A percentile compares a stretch with the other conserved stretches of the same genome.
phyloP scores from a whole-genome alignment of 1,140 invertebrate genomes.

The Hesperophylax magnus region DNA sequence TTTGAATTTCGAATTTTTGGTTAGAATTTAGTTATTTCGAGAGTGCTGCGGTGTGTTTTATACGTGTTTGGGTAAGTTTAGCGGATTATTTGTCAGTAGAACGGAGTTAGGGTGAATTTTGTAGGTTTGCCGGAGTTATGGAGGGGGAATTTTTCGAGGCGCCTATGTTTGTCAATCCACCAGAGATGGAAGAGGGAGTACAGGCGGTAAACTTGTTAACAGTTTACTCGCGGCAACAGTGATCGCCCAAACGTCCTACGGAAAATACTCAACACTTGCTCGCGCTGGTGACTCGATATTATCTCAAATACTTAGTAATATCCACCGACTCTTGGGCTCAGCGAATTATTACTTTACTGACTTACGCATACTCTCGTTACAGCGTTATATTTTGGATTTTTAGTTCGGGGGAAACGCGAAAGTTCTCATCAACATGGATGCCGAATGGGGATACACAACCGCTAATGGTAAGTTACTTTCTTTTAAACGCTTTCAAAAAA shows the following conservation, averaged over 20 bases:
- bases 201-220: conserved; percentile 42
- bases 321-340: not conserved
- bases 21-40: not conserved
- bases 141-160: conserved; percentile 11
- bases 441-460: conserved; percentile 69
- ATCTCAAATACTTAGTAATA: not conserved
- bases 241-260: conserved; percentile 35
- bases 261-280: conserved; percentile 16
- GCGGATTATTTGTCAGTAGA: not conserved
- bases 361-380: too few species aligned
- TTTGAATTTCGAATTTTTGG: not conserved
- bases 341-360: too few species aligned
- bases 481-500: not conserved
- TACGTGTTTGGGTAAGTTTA: not conserved
- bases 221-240: conserved; percentile 41
- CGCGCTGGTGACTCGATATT: too few species aligned
- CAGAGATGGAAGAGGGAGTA: conserved; percentile 57
- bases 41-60: not conserved
- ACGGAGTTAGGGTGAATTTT: not conserved
- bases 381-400: not conserved
- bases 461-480: conserved; percentile 67
- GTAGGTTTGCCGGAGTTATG: not conserved
- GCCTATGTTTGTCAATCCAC: conserved; percentile 37
- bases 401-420: conserved; percentile 18
- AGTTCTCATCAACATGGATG: conserved; percentile 55